phyloP scores from a whole-genome alignment of 2,797 vertebrate species.

The Pantherophis vulpinus region DNA sequence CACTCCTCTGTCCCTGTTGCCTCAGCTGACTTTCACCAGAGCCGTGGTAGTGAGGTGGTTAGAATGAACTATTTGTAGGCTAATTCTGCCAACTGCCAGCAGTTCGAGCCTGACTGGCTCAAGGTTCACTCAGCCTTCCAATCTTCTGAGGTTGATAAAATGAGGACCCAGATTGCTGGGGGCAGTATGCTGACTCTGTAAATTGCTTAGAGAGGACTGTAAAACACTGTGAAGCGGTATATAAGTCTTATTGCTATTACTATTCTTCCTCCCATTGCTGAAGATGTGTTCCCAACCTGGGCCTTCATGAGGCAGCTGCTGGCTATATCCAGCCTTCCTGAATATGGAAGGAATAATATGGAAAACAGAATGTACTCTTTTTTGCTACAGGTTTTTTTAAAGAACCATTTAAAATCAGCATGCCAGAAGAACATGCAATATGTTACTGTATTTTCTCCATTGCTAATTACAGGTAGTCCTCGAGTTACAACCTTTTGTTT shows the following conservation, averaged over 20 bases:
- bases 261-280: neutral
- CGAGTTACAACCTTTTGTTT: neutral
- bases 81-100: neutral
- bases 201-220: neutral
- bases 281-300: neutral
- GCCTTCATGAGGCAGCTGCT: neutral
- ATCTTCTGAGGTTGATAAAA: neutral
- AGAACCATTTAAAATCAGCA: neutral
- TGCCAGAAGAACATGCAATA: neutral
- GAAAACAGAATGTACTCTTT: neutral
- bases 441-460: neutral
- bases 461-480: neutral
- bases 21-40: neutral
- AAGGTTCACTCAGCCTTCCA: neutral
- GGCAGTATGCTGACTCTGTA: neutral
- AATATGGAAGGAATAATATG: neutral
- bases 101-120: neutral
- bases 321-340: neutral
- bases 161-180: neutral
- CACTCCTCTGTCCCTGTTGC: neutral
- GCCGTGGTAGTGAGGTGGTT: neutral
- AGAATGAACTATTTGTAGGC: neutral
- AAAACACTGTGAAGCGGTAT: neutral
- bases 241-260: neutral
- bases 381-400: neutral